phyloP scores from a whole-genome alignment of 1,140 invertebrate species.

The Scaptodrosophila lebanonensis region DNA sequence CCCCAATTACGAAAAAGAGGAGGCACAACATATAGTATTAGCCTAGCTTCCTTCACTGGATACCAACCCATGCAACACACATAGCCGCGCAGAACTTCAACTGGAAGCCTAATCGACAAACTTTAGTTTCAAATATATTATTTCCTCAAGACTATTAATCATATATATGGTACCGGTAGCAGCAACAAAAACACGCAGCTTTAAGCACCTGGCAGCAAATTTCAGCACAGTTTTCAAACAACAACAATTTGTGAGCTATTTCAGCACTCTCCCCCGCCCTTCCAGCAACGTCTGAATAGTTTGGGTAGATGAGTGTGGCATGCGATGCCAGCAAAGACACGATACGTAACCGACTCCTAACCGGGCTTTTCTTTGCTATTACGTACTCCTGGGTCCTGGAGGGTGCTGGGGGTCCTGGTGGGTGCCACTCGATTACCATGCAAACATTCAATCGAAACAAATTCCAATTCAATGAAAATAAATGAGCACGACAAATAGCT shows the following conservation, averaged over 20 bases:
- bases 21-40: too few species aligned
- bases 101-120: slow-evolving; percentile 51
- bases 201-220: slow-evolving; percentile 32
- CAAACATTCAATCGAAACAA: slow-evolving; percentile 74
- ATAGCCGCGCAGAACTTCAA: not conserved
- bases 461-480: slow-evolving; percentile 74
- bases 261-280: too few species aligned
- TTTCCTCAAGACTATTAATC: slow-evolving; percentile 54
- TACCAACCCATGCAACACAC: too few species aligned
- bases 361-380: too few species aligned
- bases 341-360: too few species aligned
- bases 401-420: too few species aligned
- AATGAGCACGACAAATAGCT: slow-evolving; percentile 71
- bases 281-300: too few species aligned
- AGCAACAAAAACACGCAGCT: slow-evolving; percentile 18
- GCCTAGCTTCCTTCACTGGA: too few species aligned
- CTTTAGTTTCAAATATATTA: slow-evolving; percentile 63
- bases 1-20: too few species aligned
- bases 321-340: not conserved
- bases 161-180: slow-evolving; percentile 20
- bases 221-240: slow-evolving; percentile 45
- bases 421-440: slow-evolving; percentile 73
- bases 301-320: too few species aligned
- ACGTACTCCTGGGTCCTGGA: too few species aligned
- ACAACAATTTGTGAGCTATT: slow-evolving; percentile 25